phyloP scores from a whole-genome alignment of 2,797 vertebrate genomes.

The Chiloscyllium punctatum region DNA sequence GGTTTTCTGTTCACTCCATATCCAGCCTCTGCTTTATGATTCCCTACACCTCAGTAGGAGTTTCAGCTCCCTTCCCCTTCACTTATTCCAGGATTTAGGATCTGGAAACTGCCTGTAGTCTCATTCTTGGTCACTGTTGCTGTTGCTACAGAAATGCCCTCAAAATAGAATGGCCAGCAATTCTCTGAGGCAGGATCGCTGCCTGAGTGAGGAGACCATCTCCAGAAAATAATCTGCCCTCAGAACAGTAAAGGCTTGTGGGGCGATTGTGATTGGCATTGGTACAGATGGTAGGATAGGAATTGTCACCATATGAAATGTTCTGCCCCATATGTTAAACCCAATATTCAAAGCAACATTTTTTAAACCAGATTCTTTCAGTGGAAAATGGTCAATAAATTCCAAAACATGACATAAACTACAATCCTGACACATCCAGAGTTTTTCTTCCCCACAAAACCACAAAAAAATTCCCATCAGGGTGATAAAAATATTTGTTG shows the following conservation, averaged over 20 bases:
- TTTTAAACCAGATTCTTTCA: not conserved
- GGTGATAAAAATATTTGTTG: not conserved
- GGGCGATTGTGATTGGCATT: too few species aligned
- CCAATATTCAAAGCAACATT: not conserved
- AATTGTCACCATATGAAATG: not conserved
- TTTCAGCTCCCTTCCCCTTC: too few species aligned
- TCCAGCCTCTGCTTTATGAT: too few species aligned
- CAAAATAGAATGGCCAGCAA: too few species aligned
- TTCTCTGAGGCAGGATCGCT: not conserved
- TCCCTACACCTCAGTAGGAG: too few species aligned
- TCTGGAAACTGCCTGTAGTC: too few species aligned
- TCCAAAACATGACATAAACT: constrained; percentile 8
- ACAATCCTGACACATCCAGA: not conserved
- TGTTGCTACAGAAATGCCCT: too few species aligned
- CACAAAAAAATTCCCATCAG: constrained; percentile 11
- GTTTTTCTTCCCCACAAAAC: not conserved
- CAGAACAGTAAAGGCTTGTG: too few species aligned
- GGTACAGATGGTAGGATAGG: too few species aligned
- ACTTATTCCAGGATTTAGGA: too few species aligned
- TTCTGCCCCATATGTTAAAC: not conserved
- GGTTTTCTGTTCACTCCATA: too few species aligned
- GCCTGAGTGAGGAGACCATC: not conserved
- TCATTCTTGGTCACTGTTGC: too few species aligned
- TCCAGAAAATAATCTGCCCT: not conserved
- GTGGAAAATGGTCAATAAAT: not conserved